phyloP scores from a whole-genome alignment of 2,888 invertebrate genomes.

The Drosophila emarginata region DNA sequence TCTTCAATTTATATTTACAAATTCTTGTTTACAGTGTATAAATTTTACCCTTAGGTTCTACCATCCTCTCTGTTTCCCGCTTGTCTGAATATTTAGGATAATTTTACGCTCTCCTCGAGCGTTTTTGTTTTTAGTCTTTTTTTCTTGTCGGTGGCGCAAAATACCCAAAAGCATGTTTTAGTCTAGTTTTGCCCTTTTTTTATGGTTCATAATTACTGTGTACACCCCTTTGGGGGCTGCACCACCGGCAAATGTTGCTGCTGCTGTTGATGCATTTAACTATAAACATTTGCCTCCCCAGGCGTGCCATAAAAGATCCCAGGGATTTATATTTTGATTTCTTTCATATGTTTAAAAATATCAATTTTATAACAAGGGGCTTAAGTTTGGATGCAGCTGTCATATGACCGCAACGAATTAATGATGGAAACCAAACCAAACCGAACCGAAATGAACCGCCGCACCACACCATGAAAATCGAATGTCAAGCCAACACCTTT shows the following conservation, averaged over 20 bases:
- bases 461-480: conserved; percentile 28
- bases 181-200: conserved; percentile 40
- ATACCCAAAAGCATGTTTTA: conserved; percentile 40
- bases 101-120: conserved; percentile 38
- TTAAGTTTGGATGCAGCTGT: conserved; percentile 33
- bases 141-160: conserved; percentile 22
- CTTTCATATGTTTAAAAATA: conserved; percentile 60
- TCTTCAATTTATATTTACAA: background rate
- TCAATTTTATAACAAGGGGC: conserved; percentile 43
- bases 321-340: conserved; percentile 68
- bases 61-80: conserved; percentile 19
- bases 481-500: conserved; percentile 35
- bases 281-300: conserved; percentile 38
- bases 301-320: conserved; percentile 44
- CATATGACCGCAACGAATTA: conserved; percentile 64
- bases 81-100: conserved; percentile 37
- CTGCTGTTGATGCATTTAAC: conserved; percentile 36
- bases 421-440: conserved; percentile 22
- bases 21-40: conserved; percentile 10
- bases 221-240: conserved; percentile 57
- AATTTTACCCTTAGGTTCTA: conserved; percentile 11
- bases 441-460: background rate
- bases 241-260: conserved; percentile 12
- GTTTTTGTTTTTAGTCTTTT: background rate
- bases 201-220: conserved; percentile 59